phyloP scores from a whole-genome alignment of 2,797 vertebrate genomes.

The Meriones psammophilus region DNA sequence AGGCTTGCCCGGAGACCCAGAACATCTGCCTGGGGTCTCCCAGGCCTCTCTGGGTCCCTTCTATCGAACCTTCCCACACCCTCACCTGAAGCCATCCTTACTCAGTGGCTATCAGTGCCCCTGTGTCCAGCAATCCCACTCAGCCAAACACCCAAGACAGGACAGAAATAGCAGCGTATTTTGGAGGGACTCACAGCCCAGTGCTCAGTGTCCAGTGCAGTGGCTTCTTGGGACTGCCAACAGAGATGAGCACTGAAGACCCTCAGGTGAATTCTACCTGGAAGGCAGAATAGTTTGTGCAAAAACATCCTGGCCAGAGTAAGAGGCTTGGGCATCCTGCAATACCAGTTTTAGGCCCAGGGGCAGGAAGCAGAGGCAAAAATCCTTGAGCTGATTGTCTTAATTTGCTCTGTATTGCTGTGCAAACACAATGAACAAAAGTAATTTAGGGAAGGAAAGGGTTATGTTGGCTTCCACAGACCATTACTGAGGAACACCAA shows the following conservation, averaged over 20 bases:
- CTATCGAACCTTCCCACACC: neutral
- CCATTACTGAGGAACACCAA: neutral
- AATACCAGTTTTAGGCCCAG: neutral
- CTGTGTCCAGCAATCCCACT: neutral
- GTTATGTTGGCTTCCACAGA: neutral
- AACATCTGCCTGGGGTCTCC: neutral
- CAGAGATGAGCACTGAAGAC: fast-evolving
- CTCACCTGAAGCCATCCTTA: neutral
- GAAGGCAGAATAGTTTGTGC: neutral
- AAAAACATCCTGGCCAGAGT: too few species aligned
- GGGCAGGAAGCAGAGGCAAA: fast-evolving
- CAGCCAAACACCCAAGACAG: neutral
- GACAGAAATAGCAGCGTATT: neutral
- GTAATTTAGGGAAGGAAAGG: neutral
- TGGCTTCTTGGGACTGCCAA: neutral
- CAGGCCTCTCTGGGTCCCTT: neutral
- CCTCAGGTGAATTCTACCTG: neutral
- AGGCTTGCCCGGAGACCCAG: neutral
- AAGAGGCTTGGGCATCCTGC: neutral
- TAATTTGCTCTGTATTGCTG: neutral
- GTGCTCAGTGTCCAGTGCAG: too few species aligned
- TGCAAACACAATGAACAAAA: neutral
- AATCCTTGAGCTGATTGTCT: neutral
- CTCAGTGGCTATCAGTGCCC: neutral
- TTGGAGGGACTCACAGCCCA: neutral